Conservation (phyloP, 2,113 vertebrate genomes). For the Numida meleagris region DNA sequence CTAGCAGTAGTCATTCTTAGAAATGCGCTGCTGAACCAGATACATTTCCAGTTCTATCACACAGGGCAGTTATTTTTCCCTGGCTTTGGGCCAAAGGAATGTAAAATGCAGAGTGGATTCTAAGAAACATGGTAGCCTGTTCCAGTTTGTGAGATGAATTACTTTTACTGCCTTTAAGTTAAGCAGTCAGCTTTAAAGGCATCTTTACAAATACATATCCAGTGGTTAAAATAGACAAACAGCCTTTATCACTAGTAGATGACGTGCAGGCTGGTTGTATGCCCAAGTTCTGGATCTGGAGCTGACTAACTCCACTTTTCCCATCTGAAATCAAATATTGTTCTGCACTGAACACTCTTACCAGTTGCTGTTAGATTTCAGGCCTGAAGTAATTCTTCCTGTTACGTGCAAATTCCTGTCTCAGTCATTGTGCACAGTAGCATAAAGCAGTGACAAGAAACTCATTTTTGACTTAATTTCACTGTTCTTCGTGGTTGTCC, state of each 20-base stretch:
- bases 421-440: not conserved
- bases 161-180: conserved; percentile 27
- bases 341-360: not conserved
- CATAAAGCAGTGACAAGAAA: not conserved
- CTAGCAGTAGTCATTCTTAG: not conserved
- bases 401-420: conserved; percentile 4
- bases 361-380: conserved; percentile 36
- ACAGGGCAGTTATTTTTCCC: not conserved
- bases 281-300: not conserved
- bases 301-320: conserved; percentile 19
- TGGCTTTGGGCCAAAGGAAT: not conserved
- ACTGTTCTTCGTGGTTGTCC: not conserved
- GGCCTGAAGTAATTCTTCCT: conserved; percentile 43
- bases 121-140: not conserved
- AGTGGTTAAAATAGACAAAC: conserved; percentile 30
- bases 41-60: not conserved
- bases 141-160: conserved; percentile 8
- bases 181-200: conserved; percentile 14
- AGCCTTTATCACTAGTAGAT: not conserved
- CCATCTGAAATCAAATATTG: conserved; percentile 30
- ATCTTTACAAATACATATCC: not conserved
- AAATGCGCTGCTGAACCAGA: not conserved
- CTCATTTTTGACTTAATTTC: not conserved
- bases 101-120: not conserved
- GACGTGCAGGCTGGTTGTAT: not conserved